phyloP scores from a whole-genome alignment of 2,113 vertebrate species.

The Rhodinocichla rosea region DNA sequence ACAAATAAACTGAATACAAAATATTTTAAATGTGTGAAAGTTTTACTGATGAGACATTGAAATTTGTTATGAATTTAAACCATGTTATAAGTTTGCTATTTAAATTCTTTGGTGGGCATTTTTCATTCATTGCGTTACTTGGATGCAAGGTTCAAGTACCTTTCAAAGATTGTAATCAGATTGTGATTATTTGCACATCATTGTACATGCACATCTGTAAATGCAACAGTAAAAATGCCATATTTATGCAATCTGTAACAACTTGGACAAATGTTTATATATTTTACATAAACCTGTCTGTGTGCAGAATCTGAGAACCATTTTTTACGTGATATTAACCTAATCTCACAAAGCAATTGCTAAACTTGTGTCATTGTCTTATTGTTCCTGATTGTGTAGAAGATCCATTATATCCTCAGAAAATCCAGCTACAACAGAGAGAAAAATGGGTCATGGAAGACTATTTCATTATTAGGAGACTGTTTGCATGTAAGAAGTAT shows the following conservation, averaged over 20 bases:
- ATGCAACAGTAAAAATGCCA: constrained; percentile 74
- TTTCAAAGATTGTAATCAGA: constrained; percentile 71
- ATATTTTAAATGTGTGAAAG: constrained; percentile 83
- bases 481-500: background rate
- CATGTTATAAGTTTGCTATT: constrained; percentile 68
- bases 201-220: constrained; percentile 78
- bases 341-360: background rate
- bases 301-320: constrained; percentile 66
- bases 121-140: constrained; percentile 62
- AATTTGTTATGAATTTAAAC: constrained; percentile 55
- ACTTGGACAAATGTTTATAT: constrained; percentile 77
- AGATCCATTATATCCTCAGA: background rate
- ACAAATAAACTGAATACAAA: constrained; percentile 88
- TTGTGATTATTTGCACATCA: constrained; percentile 75
- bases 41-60: constrained; percentile 70
- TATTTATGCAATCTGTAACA: constrained; percentile 78
- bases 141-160: constrained; percentile 61
- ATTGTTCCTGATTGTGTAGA: background rate
- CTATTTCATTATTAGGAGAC: background rate
- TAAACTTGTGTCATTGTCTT: background rate
- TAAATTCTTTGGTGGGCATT: constrained; percentile 70
- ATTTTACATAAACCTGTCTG: constrained; percentile 80
- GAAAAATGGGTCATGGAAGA: background rate
- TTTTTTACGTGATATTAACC: constrained; percentile 20
- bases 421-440: background rate